phyloP scores from a whole-genome alignment of 2,113 vertebrate genomes.

The Egretta garzetta region DNA sequence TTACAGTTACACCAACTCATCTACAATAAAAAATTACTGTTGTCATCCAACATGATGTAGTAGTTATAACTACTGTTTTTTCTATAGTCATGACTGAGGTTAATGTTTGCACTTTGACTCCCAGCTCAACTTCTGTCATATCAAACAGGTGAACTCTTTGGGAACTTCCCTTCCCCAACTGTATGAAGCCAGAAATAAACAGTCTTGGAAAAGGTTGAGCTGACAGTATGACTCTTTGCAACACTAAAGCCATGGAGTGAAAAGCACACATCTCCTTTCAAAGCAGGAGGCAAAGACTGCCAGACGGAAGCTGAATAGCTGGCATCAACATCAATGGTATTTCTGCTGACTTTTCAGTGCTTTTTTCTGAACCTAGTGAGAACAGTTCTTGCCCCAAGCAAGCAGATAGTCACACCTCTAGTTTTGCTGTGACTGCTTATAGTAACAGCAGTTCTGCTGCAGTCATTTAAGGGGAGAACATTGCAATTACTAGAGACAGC shows the following conservation, averaged over 20 bases:
- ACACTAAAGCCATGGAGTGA: background rate
- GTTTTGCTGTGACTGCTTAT: background rate
- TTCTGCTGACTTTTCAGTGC: background rate
- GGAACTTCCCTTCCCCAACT: background rate
- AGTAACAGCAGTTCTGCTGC: background rate
- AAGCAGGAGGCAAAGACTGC: background rate
- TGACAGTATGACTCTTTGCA: background rate
- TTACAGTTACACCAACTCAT: background rate
- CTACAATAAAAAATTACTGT: background rate
- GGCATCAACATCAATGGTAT: background rate
- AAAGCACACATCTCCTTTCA: background rate
- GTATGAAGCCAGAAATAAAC: background rate
- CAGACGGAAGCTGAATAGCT: background rate
- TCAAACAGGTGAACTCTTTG: background rate
- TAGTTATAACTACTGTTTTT: background rate
- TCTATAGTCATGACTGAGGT: background rate
- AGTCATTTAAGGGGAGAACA: background rate
- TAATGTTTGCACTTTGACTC: background rate
- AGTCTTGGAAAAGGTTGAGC: background rate
- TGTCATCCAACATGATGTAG: background rate
- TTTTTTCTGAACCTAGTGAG: background rate
- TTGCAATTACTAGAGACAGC: background rate
- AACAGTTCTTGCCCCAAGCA: background rate
- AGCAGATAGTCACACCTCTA: background rate
- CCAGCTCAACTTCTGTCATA: background rate